Evolutionary conservation across 1,140 invertebrate genomes (phyloP).

Genomic region (Trichogramma pretiosum): DNA sequence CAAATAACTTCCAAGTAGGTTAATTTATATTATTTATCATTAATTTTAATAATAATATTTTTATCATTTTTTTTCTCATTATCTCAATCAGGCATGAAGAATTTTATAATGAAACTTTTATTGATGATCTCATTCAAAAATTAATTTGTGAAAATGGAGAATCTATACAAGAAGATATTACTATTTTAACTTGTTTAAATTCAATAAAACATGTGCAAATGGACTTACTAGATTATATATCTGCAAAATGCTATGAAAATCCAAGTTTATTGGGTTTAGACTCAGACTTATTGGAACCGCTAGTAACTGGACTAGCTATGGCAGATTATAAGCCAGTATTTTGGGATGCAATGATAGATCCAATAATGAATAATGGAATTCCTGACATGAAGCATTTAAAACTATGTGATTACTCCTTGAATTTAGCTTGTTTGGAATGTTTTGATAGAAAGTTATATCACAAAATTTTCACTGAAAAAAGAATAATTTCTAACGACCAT

Average conservation of each 20-base stretch:
- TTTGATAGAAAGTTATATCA: slow-evolving; percentile 46
- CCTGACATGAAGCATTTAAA: slow-evolving; percentile 31
- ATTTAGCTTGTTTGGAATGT: slow-evolving; percentile 47
- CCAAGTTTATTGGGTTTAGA: slow-evolving; percentile 29
- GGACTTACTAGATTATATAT: slow-evolving; percentile 48
- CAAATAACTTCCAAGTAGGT: slow-evolving; percentile 22
- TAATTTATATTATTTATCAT: slow-evolving; percentile 1
- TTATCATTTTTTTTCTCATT: slow-evolving; percentile 13
- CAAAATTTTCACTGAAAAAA: slow-evolving; percentile 39
- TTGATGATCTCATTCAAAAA: slow-evolving; percentile 43
- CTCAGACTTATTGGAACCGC: slow-evolving; percentile 37
- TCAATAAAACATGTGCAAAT: slow-evolving; percentile 48
- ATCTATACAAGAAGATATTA: slow-evolving; percentile 44
- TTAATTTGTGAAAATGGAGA: slow-evolving; percentile 34
- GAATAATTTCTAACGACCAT: slow-evolving; percentile 4
- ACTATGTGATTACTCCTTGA: slow-evolving; percentile 40
- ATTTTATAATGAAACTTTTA: slow-evolving; percentile 53
- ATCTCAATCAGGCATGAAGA: slow-evolving; percentile 24
- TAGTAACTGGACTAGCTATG: slow-evolving; percentile 45
- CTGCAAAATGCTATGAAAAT: slow-evolving; percentile 37
- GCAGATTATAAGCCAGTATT: slow-evolving; percentile 51
- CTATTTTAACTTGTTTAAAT: slow-evolving; percentile 44
- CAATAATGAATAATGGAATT: slow-evolving; percentile 35
- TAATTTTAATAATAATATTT: slow-evolving; percentile 9
- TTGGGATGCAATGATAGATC: slow-evolving; percentile 44